Base-by-base conservation (phyloP, 92 coral and sea anemone genomes). In the Porites cylindrica region DNA sequence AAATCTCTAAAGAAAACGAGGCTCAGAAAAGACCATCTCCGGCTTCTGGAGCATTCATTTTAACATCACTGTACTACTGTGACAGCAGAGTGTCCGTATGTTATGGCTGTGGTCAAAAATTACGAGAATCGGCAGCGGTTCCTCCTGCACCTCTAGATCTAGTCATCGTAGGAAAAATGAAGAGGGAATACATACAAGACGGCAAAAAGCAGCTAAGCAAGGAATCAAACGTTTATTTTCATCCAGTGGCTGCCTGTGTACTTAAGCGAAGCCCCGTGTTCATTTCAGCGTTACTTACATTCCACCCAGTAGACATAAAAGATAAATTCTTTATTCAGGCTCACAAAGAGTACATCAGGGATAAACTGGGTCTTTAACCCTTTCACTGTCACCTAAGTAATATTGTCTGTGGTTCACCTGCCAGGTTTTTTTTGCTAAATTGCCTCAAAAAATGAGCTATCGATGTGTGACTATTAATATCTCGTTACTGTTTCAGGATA, bases 401-500 rank as follows among this genome's bases (percentile, higher is more conserved):
- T 51, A 73, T 73, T 32, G 53, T 51, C 61, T 73, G 78, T 73
- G 53, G 26, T 24, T 18, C 78, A 32, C 12, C 29, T 73, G 62
- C 78, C 78, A 73, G 78, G 78, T 23, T 32, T 73, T 73, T 73
- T 47, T 73, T 73, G 58, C 58, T 21, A 75, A 12, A 17, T 76
- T 65, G 29, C 66, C 56, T 29, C 21, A 24, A 76, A 76, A 76
- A 53, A 52, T 76, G 80, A 76, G 56, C 66, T 76, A 29, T n/a
- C 20, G 23, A 54, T 76, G 64, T 76, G 53, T 23, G 43, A 76
- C 7, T 76, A 32, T 60, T 76, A 17, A 75, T 75, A 76, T 76
- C 80, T 76, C 80, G n/a, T 76, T 53, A 54, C 66, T 76, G 80
- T 76, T 76, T 76, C 80, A 76, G 63, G 80, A 76, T 76, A 76